These are phyloP conservation scores for Tenebrosternarchus preto DNA, from an alignment of 2,113 vertebrate species.

Conservation along the genomic window DNA sequence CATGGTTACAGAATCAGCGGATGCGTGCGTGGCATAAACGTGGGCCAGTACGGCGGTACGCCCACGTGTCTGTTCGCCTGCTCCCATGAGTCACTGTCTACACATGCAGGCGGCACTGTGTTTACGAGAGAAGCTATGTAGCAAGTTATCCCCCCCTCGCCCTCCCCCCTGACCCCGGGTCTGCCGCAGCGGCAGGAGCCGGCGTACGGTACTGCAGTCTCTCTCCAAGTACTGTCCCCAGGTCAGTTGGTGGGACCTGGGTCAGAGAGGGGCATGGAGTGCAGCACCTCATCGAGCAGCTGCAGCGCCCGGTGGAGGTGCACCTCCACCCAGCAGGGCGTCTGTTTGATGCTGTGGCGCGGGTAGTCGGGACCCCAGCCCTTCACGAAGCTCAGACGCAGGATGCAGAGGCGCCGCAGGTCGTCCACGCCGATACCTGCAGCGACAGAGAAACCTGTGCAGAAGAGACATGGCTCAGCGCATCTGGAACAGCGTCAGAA, in stretches of 20 bases:
- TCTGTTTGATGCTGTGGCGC: constrained; percentile 80
- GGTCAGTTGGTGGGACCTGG: constrained; percentile 61
- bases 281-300: constrained; percentile 81
- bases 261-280: constrained; percentile 75
- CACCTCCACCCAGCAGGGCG: constrained; percentile 83
- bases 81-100: constrained; percentile 53
- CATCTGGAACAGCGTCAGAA: background rate
- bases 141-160: constrained; percentile 23
- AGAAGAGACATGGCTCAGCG: background rate
- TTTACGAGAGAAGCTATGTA: constrained; percentile 38
- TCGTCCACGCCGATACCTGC: constrained; percentile 79
- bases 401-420: constrained; percentile 75
- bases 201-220: background rate
- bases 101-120: constrained; percentile 30
- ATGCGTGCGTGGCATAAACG: constrained; percentile 42
- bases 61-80: constrained; percentile 34
- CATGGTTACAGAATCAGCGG: constrained; percentile 39
- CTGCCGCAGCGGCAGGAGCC: background rate
- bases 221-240: background rate
- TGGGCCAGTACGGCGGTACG: constrained; percentile 38
- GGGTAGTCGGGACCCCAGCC: constrained; percentile 84
- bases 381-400: constrained; percentile 80
- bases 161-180: background rate
- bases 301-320: constrained; percentile 79
- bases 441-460: constrained; percentile 65